These are phyloP conservation scores for Actinia equina DNA, from an alignment of 64 coral and sea anemone species.

Conservation along the genomic window DNA sequence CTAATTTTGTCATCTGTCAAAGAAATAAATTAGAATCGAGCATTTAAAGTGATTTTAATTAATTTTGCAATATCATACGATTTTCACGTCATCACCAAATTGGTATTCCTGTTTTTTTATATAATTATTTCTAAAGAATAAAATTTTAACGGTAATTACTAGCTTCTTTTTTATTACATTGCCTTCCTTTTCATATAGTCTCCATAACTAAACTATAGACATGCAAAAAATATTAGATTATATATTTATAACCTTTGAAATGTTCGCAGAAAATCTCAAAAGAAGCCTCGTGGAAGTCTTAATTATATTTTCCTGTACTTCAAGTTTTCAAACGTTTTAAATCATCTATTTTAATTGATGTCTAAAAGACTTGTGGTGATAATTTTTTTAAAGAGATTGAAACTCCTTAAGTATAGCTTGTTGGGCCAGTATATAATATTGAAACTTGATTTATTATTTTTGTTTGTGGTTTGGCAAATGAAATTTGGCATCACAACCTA, in stretches of 20 bases:
- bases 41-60: not conserved
- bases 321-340: no score
- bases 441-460: not conserved
- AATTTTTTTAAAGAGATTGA: not conserved
- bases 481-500: not conserved
- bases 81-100: not conserved
- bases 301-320: no score
- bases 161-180: not conserved
- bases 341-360: not conserved
- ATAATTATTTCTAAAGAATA: not conserved
- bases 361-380: not conserved
- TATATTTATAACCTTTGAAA: no score
- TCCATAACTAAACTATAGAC: no score
- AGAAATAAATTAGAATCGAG: not conserved
- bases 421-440: not conserved
- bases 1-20: not conserved
- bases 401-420: not conserved
- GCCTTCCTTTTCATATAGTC: no score
- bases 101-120: not conserved
- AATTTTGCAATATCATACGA: not conserved
- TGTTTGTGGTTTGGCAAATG: not conserved
- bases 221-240: no score
- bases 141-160: not conserved
- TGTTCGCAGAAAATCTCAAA: no score
- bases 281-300: no score